Percentiles rank a stretch among this genome's conserved stretches.
Evolutionary conservation across 1,140 invertebrate species (phyloP).

Genomic region (Leptopilina boulardi): DNA sequence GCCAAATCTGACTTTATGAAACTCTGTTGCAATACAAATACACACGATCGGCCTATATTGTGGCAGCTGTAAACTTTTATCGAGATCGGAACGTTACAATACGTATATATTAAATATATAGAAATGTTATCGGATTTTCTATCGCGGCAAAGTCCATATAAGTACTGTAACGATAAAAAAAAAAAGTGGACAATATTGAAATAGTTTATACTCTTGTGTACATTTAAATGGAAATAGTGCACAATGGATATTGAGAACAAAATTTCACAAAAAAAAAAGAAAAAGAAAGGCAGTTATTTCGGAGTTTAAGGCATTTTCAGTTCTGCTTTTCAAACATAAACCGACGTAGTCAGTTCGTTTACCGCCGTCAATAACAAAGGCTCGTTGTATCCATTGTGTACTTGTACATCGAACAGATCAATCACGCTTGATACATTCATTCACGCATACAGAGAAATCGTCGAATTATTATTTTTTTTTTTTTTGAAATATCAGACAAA

Average conservation of each 20-base stretch:
- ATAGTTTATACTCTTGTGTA: not conserved
- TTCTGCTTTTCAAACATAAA: constrained; percentile 17
- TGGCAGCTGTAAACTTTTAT: constrained; percentile 10
- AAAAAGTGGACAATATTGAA: constrained; percentile 10
- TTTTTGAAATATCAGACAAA: constrained; percentile 25
- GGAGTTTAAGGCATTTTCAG: constrained; percentile 26
- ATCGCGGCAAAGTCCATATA: constrained; percentile 21
- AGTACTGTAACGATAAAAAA: constrained; percentile 24
- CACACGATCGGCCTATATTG: not conserved
- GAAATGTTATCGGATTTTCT: constrained; percentile 16
- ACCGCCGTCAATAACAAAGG: constrained; percentile 15
- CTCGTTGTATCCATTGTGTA: constrained; percentile 30
- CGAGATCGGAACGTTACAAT: constrained; percentile 15
- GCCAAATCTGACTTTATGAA: constrained; percentile 28
- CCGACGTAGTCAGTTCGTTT: not conserved
- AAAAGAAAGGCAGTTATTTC: constrained; percentile 11
- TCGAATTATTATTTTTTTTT: constrained; percentile 31
- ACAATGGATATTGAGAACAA: constrained; percentile 16
- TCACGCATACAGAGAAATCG: constrained; percentile 43
- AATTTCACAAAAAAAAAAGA: not conserved
- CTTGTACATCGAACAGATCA: constrained; percentile 14
- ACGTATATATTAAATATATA: no score
- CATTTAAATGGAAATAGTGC: not conserved
- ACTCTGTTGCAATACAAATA: constrained; percentile 22
- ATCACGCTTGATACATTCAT: constrained; percentile 33